Evolutionary conservation across 2,113 vertebrate species (phyloP).

Genomic region (cattle (Bos taurus)): ARS-UCD2.0 NC_037328.1:1613501-1614000

Average conservation of each 20-base stretch:
- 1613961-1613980: background rate
- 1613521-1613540: background rate
- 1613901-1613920: background rate
- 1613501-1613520: background rate
- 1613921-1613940: background rate
- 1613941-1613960: background rate
- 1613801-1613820: accelerated
- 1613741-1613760: background rate
- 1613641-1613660: background rate
- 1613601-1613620: background rate
- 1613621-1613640: background rate
- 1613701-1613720: background rate
- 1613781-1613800: too few relatives aligned
- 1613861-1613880: background rate
- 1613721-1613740: background rate
- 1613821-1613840: background rate
- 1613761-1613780: background rate
- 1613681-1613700: background rate
- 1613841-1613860: background rate
- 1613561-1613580: background rate
- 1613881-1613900: too few relatives aligned
- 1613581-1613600: background rate
- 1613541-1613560: background rate
- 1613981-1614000: background rate
- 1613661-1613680: background rate